Percentiles rank a stretch among this genome's conserved stretches.
These are phyloP conservation scores for Eucidaris tribuloides DNA, from an alignment of 35 echinoderm and acorn worm species.

Conservation along the genomic window DNA sequence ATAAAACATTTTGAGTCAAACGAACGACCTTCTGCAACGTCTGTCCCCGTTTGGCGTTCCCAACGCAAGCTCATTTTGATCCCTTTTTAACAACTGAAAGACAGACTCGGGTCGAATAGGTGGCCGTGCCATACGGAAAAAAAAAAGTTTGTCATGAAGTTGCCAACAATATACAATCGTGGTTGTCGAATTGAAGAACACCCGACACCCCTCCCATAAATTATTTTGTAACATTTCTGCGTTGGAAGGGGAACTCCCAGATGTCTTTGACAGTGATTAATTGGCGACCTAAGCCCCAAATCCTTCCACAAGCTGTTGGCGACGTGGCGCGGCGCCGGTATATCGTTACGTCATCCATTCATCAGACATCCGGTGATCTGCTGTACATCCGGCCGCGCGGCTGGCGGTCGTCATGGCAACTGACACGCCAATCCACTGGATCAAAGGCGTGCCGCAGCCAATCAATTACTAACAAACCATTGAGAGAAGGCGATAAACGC, in stretches of 20 bases:
- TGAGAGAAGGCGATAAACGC: conserved; percentile 8
- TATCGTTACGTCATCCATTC: conserved; percentile 21
- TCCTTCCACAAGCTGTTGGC: background rate
- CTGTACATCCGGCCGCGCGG: background rate
- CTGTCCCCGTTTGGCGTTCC: too few species aligned
- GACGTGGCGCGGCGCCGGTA: conserved; percentile 3
- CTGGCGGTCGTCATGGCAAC: conserved; percentile 25
- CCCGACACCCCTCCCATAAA: too few species aligned
- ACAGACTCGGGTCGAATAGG: too few species aligned
- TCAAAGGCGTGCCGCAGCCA: conserved; percentile 20
- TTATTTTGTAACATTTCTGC: too few species aligned
- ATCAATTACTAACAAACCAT: conserved; percentile 37
- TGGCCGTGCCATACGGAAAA: too few species aligned
- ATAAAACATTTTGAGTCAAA: too few species aligned
- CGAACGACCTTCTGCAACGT: too few species aligned
- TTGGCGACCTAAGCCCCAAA: background rate
- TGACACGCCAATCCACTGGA: conserved; percentile 1
- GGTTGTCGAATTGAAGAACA: too few species aligned
- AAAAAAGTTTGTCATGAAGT: too few species aligned
- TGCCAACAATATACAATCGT: too few species aligned
- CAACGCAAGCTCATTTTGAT: too few species aligned
- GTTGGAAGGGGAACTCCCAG: conserved; percentile 7
- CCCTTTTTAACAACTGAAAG: too few species aligned
- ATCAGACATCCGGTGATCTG: background rate
- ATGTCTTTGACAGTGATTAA: conserved; percentile 2